Evolutionary conservation across 2,113 vertebrate species (phyloP).

Genomic region (Prunella fulvescens): DNA sequence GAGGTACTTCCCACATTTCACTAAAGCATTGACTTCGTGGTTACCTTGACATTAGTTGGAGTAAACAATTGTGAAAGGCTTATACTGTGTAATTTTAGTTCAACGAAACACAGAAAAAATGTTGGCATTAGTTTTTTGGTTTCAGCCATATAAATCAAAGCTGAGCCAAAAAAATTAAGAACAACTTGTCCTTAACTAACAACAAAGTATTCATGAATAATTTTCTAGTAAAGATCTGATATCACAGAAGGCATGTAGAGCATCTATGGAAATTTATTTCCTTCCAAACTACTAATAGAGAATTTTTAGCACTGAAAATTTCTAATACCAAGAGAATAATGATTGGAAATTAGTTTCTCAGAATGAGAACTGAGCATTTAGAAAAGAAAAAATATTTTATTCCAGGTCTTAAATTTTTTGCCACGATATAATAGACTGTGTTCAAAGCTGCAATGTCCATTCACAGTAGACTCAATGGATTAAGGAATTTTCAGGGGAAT

Average conservation of each 20-base stretch:
- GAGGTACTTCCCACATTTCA: not conserved
- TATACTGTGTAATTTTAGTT: constrained; percentile 23
- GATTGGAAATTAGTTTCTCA: not conserved
- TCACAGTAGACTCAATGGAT: not conserved
- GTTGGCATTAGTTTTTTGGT: constrained; percentile 34
- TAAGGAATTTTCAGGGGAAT: not conserved
- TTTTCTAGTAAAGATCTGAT: not conserved
- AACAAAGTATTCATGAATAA: constrained; percentile 28
- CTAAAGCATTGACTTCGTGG: constrained; percentile 5
- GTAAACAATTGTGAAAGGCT: constrained; percentile 33
- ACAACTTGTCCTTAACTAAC: constrained; percentile 10
- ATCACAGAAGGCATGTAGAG: not conserved
- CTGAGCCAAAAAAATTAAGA: constrained; percentile 34
- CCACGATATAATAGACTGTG: not conserved
- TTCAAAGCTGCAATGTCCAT: not conserved
- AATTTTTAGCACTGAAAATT: not conserved
- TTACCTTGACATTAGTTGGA: not conserved
- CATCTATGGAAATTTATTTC: not conserved
- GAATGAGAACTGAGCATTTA: not conserved
- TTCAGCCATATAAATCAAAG: constrained; percentile 31
- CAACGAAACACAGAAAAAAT: constrained; percentile 6
- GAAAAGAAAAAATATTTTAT: not conserved
- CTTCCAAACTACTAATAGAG: not conserved
- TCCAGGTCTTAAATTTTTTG: not conserved
- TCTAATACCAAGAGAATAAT: not conserved